Conservation (phyloP, 2,888 invertebrate genomes). For the Sarcophaga rosellei region DNA sequence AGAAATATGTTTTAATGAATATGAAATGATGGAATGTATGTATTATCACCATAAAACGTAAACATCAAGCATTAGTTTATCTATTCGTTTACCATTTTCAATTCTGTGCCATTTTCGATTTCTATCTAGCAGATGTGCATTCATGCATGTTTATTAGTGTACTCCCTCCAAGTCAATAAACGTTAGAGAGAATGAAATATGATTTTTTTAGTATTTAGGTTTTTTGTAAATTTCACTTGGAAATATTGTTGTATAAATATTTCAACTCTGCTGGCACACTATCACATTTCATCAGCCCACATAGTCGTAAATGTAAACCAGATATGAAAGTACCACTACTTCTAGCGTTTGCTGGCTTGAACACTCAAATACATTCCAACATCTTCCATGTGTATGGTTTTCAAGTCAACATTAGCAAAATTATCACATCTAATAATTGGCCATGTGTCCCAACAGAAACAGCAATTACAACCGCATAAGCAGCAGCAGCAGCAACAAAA, state of each 20-base stretch:
- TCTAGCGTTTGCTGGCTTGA: neutral
- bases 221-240: conserved; percentile 43
- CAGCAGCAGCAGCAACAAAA: conserved; percentile 24
- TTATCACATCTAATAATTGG: conserved; percentile 49
- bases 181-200: conserved; percentile 31
- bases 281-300: conserved; percentile 65
- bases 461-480: neutral
- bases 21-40: no score
- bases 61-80: neutral
- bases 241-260: conserved; percentile 16
- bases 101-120: conserved; percentile 5
- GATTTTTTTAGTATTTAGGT: conserved; percentile 13
- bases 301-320: conserved; percentile 51
- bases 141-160: neutral
- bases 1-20: no score
- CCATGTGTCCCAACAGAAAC: conserved; percentile 43
- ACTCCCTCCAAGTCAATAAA: conserved; percentile 41
- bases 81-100: neutral
- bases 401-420: conserved; percentile 24
- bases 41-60: neutral
- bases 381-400: neutral
- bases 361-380: conserved; percentile 7
- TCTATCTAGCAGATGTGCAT: neutral
- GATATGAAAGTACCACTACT: conserved; percentile 47
- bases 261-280: conserved; percentile 37